These are phyloP conservation scores for Manis crassicaudata DNA, from an alignment of 2,797 vertebrate genomes.

Conservation along the genomic window DNA sequence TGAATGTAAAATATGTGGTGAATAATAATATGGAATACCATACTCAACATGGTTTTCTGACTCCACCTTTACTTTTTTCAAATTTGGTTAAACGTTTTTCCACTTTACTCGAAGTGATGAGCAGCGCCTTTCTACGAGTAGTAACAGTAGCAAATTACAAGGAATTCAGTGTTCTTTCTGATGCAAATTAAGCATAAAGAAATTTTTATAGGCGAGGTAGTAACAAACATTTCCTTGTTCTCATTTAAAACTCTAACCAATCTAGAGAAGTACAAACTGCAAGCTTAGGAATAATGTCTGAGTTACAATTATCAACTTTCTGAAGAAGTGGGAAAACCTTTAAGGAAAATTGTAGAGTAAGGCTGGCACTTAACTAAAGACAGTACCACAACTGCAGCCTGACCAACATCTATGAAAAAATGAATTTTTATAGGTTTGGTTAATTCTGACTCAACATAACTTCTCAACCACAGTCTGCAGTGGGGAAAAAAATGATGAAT, in stretches of 20 bases:
- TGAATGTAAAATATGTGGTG: background rate
- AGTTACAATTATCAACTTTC: background rate
- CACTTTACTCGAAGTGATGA: background rate
- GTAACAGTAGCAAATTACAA: background rate
- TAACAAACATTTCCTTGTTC: conserved; percentile 37
- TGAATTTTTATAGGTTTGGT: conserved; percentile 29
- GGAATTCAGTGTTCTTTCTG: background rate
- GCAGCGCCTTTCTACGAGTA: background rate
- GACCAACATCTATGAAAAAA: conserved; percentile 3
- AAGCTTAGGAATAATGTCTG: conserved; percentile 7
- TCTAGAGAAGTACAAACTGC: background rate
- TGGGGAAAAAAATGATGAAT: background rate
- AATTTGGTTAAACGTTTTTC: background rate
- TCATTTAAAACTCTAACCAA: conserved; percentile 16
- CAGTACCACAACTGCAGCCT: background rate
- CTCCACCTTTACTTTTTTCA: background rate
- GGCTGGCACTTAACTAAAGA: background rate
- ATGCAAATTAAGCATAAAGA: background rate
- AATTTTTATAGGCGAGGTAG: background rate
- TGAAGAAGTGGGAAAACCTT: background rate
- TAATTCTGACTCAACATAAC: conserved; percentile 64
- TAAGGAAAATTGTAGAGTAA: conserved; percentile 42
- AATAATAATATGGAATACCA: background rate
- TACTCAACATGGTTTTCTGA: background rate
- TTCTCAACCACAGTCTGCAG: conserved; percentile 36